phyloP scores from a whole-genome alignment of 1,140 invertebrate species.

The Trissolcus basalis region DNA sequence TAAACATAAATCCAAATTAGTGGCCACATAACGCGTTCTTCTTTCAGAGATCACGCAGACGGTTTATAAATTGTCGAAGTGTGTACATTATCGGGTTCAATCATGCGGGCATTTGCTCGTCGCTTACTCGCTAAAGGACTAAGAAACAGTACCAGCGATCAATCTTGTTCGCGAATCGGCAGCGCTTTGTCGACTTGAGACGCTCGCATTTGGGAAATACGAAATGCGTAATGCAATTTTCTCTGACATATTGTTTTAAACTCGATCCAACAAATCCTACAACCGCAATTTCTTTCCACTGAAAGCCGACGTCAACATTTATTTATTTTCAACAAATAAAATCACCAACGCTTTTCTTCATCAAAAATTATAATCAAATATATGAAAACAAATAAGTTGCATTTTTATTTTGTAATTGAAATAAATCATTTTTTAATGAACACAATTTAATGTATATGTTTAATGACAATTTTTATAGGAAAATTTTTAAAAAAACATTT shows the following conservation, averaged over 20 bases:
- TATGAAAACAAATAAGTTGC: too few relatives aligned
- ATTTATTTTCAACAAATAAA: too few relatives aligned
- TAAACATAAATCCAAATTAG: conserved; percentile 54
- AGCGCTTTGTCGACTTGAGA: conserved; percentile 19
- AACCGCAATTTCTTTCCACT: too few relatives aligned
- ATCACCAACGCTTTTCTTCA: too few relatives aligned
- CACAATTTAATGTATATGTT: too few relatives aligned
- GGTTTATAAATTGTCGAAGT: conserved; percentile 46
- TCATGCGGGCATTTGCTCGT: conserved; percentile 26
- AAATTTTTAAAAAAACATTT: too few relatives aligned
- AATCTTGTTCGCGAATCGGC: conserved; percentile 32
- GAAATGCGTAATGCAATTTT: conserved; percentile 11
- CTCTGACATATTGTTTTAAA: neutral
- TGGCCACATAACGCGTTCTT: conserved; percentile 34
- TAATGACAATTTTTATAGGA: too few relatives aligned
- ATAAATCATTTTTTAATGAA: too few relatives aligned
- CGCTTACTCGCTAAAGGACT: conserved; percentile 23
- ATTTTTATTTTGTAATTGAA: too few relatives aligned
- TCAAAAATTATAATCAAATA: too few relatives aligned
- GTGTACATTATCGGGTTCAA: conserved; percentile 23
- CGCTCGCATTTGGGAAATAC: conserved; percentile 20
- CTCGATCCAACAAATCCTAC: neutral
- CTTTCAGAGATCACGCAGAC: conserved; percentile 21
- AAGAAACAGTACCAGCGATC: conserved; percentile 10
- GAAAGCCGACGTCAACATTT: too few relatives aligned